Base-by-base conservation (phyloP, 2,113 vertebrate species). In the Phaethon lepturus region DNA sequence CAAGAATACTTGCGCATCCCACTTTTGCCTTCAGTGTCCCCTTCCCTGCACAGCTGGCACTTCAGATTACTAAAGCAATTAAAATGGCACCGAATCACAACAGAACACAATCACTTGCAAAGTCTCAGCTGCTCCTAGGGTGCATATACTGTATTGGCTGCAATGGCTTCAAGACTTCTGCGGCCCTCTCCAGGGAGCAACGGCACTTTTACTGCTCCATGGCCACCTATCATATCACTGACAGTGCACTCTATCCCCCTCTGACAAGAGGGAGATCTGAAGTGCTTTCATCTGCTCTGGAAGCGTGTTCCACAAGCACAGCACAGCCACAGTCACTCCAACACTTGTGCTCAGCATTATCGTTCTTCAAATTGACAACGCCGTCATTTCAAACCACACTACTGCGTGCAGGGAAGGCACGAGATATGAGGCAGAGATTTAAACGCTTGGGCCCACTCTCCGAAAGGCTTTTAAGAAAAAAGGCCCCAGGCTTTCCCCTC, bases 1-100 rank as follows among this genome's bases (percentile, higher is more conserved):
- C 58, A 86, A 67, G 49, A 75, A 72, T n/a, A 75, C 38, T 17
- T 66, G 24, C 9, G 12, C 44, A 38, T 58, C 44, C 23, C n/a
- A 22, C 49, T 87, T 74, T 11, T 42, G 72, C 40, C 60, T 58
- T 74, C 31, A n/a, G 22, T 3, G 2, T 53, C 25, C 35, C 28
- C 50, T 71, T 5, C n/a, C 40, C 44, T 26, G 49, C 38, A 63
- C 77, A 90, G 77, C 71, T 82, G 53, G 40, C 71, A 56, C 31
- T 90, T 72, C 40, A 42, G 40, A 79, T 92, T 79, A 90, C 67
- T 64, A 90, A 90, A n/a, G 59, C 50, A 93, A 92, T 62, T 88
- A 66, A 59, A 94, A 80, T 2, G 20, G 59, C n/a, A 72, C 31
- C 4, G 2, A 80, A 77, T 28, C 52, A 52, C 53, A 58, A 50